Base-by-base conservation (phyloP, 2,113 vertebrate species). In the Vicugna pacos region DNA sequence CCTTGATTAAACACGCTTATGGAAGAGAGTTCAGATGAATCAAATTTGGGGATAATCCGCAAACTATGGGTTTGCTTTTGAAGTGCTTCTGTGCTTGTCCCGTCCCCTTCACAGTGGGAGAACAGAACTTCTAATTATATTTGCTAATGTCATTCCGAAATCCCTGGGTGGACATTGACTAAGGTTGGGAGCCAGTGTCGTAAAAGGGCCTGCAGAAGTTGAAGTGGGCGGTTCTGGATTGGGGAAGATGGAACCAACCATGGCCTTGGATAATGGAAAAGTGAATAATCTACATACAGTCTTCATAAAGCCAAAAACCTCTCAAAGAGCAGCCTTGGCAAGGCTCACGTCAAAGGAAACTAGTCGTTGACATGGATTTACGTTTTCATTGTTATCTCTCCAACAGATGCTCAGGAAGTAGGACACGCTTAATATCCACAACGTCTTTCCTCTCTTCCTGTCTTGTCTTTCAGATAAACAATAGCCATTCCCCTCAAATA, bases 1-100 rank as follows among this genome's bases (percentile, higher is more conserved):
- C 54, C 30, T 95, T 96, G 84, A 95, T 96, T 81, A 90, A 96
- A 56, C 52, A 67, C 56, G 48, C 8, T 80, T 65, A 95, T 69
- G 58, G 48, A 64, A 42, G 64, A 56, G 38, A 92, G 56, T 95
- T 94, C 10, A 67, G 58, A 76, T 65, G 81, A 84, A 73, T 94
- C 64, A 88, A 72, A 92, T 81, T 48, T 88, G 60, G 54, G 50
- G 58, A 30, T 72, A 86, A 88, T 77, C 11, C 30, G 93, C 14
- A 67, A 84, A 64, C 48, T 32, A 30, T 58, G 60, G 38, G 46
- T 62, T 94, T 87, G 42, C 15, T 52, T 92, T 94, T 81, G 35
- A 64, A 76, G 35, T 80, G 70, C 32, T 87, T 58, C 38, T 56
- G 10, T 83, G 30, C 15, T 79, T 83, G 24, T 24, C 28, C 42